phyloP scores from a whole-genome alignment of 1,140 invertebrate genomes.

The Tetraneura akinire region DNA sequence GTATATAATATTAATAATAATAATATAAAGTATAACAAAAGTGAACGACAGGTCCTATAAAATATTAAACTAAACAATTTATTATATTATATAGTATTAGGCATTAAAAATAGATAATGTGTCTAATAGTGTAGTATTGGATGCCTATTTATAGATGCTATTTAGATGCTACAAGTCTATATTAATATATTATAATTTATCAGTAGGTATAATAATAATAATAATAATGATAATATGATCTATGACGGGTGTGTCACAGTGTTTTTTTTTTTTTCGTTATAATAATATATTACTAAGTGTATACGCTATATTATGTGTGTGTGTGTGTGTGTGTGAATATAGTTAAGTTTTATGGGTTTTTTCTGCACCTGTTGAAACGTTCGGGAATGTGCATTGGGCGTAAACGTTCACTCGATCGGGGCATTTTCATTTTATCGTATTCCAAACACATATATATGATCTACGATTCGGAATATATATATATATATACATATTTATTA shows the following conservation, averaged over 20 bases:
- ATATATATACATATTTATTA: neutral
- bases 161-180: constrained; percentile 35
- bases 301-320: constrained; percentile 16
- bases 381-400: neutral
- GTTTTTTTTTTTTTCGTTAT: neutral
- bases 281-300: constrained; percentile 22
- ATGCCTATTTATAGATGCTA: constrained; percentile 24
- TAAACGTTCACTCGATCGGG: neutral
- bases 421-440: neutral
- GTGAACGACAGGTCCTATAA: neutral
- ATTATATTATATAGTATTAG: neutral
- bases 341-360: constrained; percentile 9
- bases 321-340: neutral
- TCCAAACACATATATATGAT: neutral
- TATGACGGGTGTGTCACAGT: constrained; percentile 49
- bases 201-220: too few species aligned
- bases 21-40: constrained; percentile 27
- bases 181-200: too few species aligned
- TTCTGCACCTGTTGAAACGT: constrained; percentile 39
- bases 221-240: constrained; percentile 8
- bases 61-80: constrained; percentile 14
- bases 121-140: constrained; percentile 15
- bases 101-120: neutral
- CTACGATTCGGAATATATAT: neutral
- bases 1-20: constrained; percentile 9